Percentiles rank a stretch among this genome's conserved stretches.
Conservation (phyloP, 1,140 invertebrate genomes). For the Calliopsis andreniformis region DNA sequence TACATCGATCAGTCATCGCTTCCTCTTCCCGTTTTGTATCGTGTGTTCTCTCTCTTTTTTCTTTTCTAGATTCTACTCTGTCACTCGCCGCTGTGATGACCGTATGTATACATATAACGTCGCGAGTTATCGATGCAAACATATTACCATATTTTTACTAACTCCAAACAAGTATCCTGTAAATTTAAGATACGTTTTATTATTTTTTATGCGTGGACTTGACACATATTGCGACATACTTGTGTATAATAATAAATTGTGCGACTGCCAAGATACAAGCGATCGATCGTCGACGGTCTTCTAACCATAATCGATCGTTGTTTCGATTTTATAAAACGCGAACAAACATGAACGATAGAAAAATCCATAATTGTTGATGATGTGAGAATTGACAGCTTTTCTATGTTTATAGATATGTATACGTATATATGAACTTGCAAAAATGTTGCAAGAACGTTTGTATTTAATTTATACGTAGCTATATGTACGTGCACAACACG, state of each 20-base stretch:
- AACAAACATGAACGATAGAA: background rate
- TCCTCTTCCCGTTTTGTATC: constrained; percentile 60
- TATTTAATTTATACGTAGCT: constrained; percentile 49
- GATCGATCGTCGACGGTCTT: constrained; percentile 13
- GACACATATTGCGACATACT: constrained; percentile 26
- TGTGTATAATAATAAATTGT: constrained; percentile 15
- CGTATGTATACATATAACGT: constrained; percentile 29
- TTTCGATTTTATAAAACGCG: constrained; percentile 6
- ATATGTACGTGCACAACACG: constrained; percentile 39
- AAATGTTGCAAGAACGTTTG: constrained; percentile 29
- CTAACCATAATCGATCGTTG: constrained; percentile 18
- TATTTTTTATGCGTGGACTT: constrained; percentile 48
- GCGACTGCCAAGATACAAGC: constrained; percentile 38
- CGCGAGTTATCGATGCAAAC: constrained; percentile 28
- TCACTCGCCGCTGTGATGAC: constrained; percentile 32
- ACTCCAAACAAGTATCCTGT: constrained; percentile 40
- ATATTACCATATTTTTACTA: constrained; percentile 44
- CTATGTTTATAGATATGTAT: constrained; percentile 9
- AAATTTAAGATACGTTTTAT: constrained; percentile 44
- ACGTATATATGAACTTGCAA: constrained; percentile 2
- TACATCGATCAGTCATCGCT: constrained; percentile 40
- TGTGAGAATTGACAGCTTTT: constrained; percentile 18
- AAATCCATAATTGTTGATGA: constrained; percentile 1
- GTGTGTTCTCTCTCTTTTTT: constrained; percentile 32
- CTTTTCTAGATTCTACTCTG: constrained; percentile 44